Conservation (phyloP, 2,888 invertebrate genomes). For the Agonopterix arenella region DNA sequence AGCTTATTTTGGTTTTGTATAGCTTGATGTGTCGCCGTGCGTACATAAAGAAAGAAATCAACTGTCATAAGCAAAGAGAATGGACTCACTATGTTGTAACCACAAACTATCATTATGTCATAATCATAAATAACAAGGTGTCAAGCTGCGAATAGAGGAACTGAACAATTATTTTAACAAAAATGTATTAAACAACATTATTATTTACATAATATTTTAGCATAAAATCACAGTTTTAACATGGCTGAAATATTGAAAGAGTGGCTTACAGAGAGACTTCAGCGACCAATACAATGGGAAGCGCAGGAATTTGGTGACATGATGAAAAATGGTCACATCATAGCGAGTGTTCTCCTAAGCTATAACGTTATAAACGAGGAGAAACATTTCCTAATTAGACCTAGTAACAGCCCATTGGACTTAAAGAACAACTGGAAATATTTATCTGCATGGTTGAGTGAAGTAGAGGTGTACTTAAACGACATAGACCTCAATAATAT, state of each 20-base stretch:
- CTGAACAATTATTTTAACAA: too few relatives aligned
- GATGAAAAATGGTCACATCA: slow-evolving; percentile 76
- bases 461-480: slow-evolving; percentile 60
- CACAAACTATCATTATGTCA: too few relatives aligned
- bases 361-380: slow-evolving; percentile 77
- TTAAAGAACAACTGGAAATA: slow-evolving; percentile 71
- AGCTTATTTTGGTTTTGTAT: too few relatives aligned
- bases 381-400: slow-evolving; percentile 64
- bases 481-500: slow-evolving; percentile 64
- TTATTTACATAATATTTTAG: neutral
- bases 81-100: too few relatives aligned
- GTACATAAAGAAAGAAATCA: too few relatives aligned
- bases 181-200: too few relatives aligned
- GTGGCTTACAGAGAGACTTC: slow-evolving; percentile 77
- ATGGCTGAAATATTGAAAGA: slow-evolving; percentile 79
- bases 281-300: slow-evolving; percentile 70
- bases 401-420: slow-evolving; percentile 49
- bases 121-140: neutral
- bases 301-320: slow-evolving; percentile 72
- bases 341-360: slow-evolving; percentile 73
- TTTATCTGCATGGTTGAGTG: slow-evolving; percentile 69
- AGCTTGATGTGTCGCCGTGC: too few relatives aligned
- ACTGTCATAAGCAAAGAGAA: too few relatives aligned
- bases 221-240: neutral
- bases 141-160: neutral